Base-by-base conservation (phyloP, 2,797 vertebrate genomes). In the Calcarius lapponicus region DNA sequence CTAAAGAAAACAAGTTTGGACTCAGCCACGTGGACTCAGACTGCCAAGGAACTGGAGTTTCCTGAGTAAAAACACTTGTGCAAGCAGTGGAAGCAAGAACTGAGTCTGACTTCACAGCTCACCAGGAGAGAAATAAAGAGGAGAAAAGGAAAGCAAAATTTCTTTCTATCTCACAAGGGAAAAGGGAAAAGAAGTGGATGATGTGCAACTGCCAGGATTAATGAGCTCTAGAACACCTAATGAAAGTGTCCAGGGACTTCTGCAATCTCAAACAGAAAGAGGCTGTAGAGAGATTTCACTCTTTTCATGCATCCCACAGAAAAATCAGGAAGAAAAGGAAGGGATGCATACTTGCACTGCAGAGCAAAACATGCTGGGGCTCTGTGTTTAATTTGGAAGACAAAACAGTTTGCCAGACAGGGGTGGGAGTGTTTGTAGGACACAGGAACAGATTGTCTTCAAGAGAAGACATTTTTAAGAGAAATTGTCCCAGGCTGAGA, bases 71-170 rank as follows among this genome's bases (percentile, higher is more conserved):
- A 96, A 88, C 86, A 86, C 57, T 90, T 83, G 65, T 83, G 86
- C 88, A 92, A 94, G 95, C 76, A 90, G 17, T 61, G 58, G 76
- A 62, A 86, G 82, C 69, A 83, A 86, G 88, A 90, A 47, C 9
- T 2, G 61, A 38, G 61, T 8, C 53, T 84, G 86, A 75, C 54
- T 90, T 83, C 50, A 79, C 83, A 84, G 50, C 34, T 92, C 36
- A 65, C 69, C 62, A 61, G 58, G 54, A 86, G 76, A 53, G 62
- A 94, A 93, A 75, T 47, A 71, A 86, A 66, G 54, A 88, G 32
- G 48, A 81, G 53, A 82, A 82, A 83, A 80, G 38, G 40, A 85
- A 91, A 91, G 74, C 26, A 51, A 69, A 73, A 50, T 71, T 82
- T 84, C 32, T 69, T 80, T 65, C 62, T 48, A 2, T 57, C n/a